phyloP scores from a whole-genome alignment of 2,113 vertebrate species.

The Heteronetta atricapilla region DNA sequence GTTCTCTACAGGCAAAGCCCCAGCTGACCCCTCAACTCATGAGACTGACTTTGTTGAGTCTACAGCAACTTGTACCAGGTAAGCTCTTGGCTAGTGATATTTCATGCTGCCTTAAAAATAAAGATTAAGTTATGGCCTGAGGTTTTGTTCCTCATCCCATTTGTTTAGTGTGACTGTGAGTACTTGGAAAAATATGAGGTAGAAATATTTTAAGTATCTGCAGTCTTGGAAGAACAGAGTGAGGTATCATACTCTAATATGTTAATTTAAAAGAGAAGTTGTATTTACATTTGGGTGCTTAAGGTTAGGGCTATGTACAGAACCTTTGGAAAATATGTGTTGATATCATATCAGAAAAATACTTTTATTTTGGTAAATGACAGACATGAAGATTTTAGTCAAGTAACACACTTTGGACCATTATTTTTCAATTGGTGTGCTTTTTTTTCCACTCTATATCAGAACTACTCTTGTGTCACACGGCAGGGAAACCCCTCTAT shows the following conservation, averaged over 20 bases:
- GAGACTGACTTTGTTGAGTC: background rate
- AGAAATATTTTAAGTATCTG: background rate
- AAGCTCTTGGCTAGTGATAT: background rate
- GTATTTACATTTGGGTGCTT: background rate
- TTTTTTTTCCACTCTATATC: background rate
- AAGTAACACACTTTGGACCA: background rate
- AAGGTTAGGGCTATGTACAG: background rate
- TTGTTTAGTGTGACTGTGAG: background rate
- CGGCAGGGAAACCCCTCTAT: background rate
- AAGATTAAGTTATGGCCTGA: background rate
- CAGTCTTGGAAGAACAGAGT: background rate
- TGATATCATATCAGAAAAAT: background rate
- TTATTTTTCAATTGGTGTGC: background rate
- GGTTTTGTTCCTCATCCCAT: background rate
- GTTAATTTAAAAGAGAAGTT: background rate
- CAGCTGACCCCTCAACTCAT: background rate
- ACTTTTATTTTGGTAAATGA: background rate
- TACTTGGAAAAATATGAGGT: background rate
- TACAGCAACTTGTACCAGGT: background rate
- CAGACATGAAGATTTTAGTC: background rate
- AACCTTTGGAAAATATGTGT: background rate
- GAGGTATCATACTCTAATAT: background rate
- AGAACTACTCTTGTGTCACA: background rate
- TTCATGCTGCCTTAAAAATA: background rate
- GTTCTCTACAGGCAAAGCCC: background rate